These are phyloP conservation scores for Pristionchus fissidentatus DNA, from an alignment of 2,888 invertebrate genomes.

Conservation along the genomic window DNA sequence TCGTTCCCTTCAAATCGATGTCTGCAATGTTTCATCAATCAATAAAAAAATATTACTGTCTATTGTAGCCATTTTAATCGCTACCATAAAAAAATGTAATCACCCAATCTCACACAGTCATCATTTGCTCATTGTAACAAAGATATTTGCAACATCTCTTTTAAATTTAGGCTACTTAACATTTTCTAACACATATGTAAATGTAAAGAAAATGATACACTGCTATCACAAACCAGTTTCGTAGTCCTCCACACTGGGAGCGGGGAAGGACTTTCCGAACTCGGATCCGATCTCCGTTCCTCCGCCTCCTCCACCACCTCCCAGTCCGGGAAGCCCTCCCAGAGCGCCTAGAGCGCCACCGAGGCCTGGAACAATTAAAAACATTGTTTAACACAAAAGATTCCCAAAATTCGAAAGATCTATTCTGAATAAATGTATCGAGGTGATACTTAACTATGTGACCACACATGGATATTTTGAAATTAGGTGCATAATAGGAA, in stretches of 20 bases:
- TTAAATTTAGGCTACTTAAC: too few species aligned
- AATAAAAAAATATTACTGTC: too few species aligned
- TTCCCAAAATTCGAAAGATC: neutral
- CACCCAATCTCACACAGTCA: too few species aligned
- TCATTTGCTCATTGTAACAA: too few species aligned
- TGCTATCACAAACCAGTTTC: constrained; percentile 18
- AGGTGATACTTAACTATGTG: too few species aligned
- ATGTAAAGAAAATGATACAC: neutral
- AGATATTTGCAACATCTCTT: too few species aligned
- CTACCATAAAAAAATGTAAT: too few species aligned
- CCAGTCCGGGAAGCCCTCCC: constrained; percentile 5
- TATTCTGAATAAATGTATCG: too few species aligned
- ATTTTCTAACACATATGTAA: neutral
- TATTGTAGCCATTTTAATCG: too few species aligned
- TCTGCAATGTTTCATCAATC: too few species aligned
- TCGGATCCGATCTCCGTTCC: constrained; percentile 36
- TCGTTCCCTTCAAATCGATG: constrained; percentile 15
- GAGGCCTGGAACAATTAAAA: neutral
- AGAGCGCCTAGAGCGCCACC: constrained; percentile 3
- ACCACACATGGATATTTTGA: neutral
- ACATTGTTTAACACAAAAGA: neutral
- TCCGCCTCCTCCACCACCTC: constrained; percentile 33
- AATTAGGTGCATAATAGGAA: neutral
- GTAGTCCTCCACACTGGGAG: constrained; percentile 43
- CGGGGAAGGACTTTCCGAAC: constrained; percentile 46